A percentile compares a stretch with the other conserved stretches of the same genome.
phyloP scores from a whole-genome alignment of 1,140 invertebrate genomes.

The Cryptotermes secundus region DNA sequence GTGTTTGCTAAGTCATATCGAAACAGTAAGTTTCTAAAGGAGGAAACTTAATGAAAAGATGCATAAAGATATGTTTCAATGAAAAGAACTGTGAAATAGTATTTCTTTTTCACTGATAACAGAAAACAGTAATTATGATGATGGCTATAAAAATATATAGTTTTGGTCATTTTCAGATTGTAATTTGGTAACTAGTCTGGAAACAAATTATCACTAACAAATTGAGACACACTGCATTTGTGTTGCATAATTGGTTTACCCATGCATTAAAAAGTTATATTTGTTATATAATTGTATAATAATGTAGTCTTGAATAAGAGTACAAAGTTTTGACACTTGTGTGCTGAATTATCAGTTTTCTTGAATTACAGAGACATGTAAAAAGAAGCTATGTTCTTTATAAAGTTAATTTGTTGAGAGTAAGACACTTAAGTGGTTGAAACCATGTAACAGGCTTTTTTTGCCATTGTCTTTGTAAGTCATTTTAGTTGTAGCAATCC shows the following conservation, averaged over 20 bases:
- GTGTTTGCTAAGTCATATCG: conserved; percentile 27
- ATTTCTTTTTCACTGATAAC: conserved; percentile 12
- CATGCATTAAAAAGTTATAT: too few species aligned
- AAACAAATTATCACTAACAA: not conserved
- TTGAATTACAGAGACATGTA: too few species aligned
- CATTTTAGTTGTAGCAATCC: not conserved
- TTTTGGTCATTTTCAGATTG: not conserved
- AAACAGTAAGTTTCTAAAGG: not conserved
- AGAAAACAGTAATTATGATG: not conserved
- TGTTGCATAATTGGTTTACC: not conserved
- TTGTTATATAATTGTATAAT: not conserved
- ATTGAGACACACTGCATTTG: not conserved
- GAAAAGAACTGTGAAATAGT: not conserved
- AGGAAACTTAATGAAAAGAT: conserved; percentile 4
- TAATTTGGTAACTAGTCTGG: not conserved
- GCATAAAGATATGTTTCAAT: not conserved
- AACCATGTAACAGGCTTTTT: not conserved
- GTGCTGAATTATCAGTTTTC: not conserved
- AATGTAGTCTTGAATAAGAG: not conserved
- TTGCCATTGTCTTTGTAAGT: not conserved
- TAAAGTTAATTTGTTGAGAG: too few species aligned
- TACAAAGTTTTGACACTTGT: not conserved
- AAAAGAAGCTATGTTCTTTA: too few species aligned
- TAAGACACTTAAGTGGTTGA: too few species aligned
- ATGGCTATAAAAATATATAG: not conserved